Percentiles rank a stretch among this genome's conserved stretches.
phyloP scores from a whole-genome alignment of 2,888 invertebrate genomes.

The Julus scanicus region DNA sequence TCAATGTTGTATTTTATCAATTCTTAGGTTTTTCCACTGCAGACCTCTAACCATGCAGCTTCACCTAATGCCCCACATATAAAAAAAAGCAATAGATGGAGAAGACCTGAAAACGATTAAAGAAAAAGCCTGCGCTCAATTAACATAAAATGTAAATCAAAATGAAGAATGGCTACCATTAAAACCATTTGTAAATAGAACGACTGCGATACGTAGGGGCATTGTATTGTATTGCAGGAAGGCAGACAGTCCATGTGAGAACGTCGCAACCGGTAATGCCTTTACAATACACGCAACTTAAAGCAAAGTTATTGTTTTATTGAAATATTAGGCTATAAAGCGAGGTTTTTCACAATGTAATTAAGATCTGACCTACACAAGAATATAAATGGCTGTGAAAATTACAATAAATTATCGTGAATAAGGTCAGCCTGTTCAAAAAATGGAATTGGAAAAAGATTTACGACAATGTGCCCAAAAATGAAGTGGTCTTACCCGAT shows the following conservation, averaged over 20 bases:
- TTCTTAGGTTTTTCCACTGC: background rate
- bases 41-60: background rate
- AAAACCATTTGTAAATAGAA: background rate
- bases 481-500: background rate
- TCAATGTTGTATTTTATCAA: background rate
- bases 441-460: conserved; percentile 37
- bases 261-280: background rate
- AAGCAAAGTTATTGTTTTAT: conserved; percentile 2
- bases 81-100: background rate
- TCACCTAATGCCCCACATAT: conserved; percentile 29
- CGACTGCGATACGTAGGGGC: background rate
- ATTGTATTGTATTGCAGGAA: background rate
- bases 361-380: conserved; percentile 20
- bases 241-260: background rate
- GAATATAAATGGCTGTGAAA: background rate
- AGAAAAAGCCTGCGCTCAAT: background rate
- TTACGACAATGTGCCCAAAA: conserved; percentile 40
- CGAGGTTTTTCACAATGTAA: conserved; percentile 13
- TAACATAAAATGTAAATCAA: conserved; percentile 23
- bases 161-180: background rate
- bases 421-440: background rate
- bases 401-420: conserved; percentile 9
- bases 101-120: background rate
- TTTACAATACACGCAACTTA: background rate
- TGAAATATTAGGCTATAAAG: conserved; percentile 36